phyloP scores from a whole-genome alignment of 2,113 vertebrate genomes.

The Jacana jacana region DNA sequence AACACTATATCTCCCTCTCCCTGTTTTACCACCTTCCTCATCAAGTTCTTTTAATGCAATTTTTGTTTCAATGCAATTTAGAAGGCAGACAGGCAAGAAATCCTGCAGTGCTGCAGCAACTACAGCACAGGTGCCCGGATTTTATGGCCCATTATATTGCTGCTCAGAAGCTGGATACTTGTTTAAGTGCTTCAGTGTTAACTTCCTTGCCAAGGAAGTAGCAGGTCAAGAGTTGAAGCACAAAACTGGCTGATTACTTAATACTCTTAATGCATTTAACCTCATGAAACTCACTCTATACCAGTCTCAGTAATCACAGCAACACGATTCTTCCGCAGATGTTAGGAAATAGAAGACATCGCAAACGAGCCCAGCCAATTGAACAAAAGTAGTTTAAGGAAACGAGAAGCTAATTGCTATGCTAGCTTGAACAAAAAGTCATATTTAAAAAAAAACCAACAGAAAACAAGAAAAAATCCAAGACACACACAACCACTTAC shows the following conservation, averaged over 20 bases:
- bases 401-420: background rate
- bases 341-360: background rate
- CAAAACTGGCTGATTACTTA: background rate
- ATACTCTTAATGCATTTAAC: background rate
- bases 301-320: background rate
- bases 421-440: background rate
- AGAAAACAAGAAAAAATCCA: background rate
- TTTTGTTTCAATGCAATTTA: background rate
- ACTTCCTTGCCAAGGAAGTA: background rate
- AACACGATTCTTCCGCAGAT: background rate
- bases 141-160: background rate
- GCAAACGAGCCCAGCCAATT: background rate
- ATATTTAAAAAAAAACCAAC: background rate
- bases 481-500: conserved; percentile 65
- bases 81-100: background rate
- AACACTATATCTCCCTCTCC: background rate
- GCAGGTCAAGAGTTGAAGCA: background rate
- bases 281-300: background rate
- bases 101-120: background rate
- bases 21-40: background rate
- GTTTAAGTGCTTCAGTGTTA: background rate
- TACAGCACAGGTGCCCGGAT: background rate
- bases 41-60: background rate
- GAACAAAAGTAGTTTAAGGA: background rate
- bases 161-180: background rate